Evolutionary conservation across 2,113 vertebrate species (phyloP), one percentile per base, ranked within the genome.

Genomic region (Channa maculata): DNA sequence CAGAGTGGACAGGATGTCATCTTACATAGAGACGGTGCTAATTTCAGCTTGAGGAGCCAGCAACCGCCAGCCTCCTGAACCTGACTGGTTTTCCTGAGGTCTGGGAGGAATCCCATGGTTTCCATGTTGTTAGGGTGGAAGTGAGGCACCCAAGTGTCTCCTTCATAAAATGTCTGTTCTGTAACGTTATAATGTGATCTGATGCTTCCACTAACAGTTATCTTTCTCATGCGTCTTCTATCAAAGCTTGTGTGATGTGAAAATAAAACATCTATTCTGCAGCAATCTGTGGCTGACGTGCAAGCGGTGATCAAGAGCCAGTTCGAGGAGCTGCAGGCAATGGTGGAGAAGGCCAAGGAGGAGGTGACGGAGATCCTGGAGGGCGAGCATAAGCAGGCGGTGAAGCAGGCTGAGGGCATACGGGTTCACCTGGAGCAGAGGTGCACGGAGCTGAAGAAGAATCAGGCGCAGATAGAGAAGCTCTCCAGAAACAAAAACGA

Each of bases 261-360:
- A 53, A 5, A 15, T 4, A 55, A 76, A 33, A 1, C 2, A 2
- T 24, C 4, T 15, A 0, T 15, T 46, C 66, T 34, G 1, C 80
- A 97, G 96, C 88, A 88, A 12, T 96, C 95, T 0, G 94, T 96
- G 81, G 89, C 83, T 0, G 96, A 96, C 48, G 94, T 95, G 0
- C 95, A 92, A 3, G 78, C 5, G 0, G 91, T 92, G 50, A 93
- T 95, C 0, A 89, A 94, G 37, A 84, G 84, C 75, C 94, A 96
- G 88, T 96, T 97, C 9, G 85, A 88, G 43, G 82, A 87, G 8
- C 94, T 97, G 71, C 86, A 93, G 5, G 90, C 75, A 0, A 91
- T 89, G 0, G 75, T 96, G 84, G 93, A 94, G 85, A 85, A 84
- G 76, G 94, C 93, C 6, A 91, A 94, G 72, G 55, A 59, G 0